phyloP scores from a whole-genome alignment of 1,140 invertebrate species.

The Philotrypesis tridentata region DNA sequence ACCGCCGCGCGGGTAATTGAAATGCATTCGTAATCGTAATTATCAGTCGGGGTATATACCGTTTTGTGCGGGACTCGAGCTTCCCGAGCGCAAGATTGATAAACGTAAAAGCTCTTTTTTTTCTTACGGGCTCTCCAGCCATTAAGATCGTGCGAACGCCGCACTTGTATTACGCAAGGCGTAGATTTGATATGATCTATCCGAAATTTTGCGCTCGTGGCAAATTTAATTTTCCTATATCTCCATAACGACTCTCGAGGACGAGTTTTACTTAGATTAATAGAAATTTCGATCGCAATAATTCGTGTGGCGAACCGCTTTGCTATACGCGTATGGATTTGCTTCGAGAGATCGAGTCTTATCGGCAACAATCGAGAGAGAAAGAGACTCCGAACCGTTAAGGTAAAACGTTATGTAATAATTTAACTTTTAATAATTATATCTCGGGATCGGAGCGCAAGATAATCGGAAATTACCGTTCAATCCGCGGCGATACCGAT shows the following conservation, averaged over 20 bases:
- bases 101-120: neutral
- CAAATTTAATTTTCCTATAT: too few species aligned
- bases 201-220: too few species aligned
- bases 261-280: too few species aligned
- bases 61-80: neutral
- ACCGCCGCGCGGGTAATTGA: slow-evolving; percentile 30
- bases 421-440: neutral
- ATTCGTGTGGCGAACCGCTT: too few species aligned
- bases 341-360: too few species aligned
- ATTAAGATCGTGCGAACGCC: neutral
- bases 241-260: too few species aligned
- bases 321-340: too few species aligned
- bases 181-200: too few species aligned
- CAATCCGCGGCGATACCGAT: neutral
- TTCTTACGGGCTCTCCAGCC: too few species aligned
- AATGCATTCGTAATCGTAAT: slow-evolving; percentile 29
- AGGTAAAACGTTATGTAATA: neutral
- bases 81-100: neutral
- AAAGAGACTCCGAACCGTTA: neutral
- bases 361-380: neutral
- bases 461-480: neutral
- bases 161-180: neutral
- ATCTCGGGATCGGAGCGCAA: neutral
- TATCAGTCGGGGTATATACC: slow-evolving; percentile 16
- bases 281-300: too few species aligned